phyloP scores from a whole-genome alignment of 2,113 vertebrate genomes.

The Corythornis cristatus region DNA sequence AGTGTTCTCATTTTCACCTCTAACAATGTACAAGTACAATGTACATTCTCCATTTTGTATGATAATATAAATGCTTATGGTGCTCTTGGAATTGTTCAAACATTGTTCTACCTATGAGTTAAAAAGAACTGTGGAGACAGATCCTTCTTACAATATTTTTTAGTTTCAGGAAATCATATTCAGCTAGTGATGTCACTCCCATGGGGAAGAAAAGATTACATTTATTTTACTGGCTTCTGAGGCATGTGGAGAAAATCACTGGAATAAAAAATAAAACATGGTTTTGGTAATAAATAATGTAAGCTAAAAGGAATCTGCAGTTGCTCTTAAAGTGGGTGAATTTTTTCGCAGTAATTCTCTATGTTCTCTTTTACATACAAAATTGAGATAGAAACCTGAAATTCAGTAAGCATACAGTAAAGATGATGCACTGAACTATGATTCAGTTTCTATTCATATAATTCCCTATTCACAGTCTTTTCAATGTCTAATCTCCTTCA shows the following conservation, averaged over 20 bases:
- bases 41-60: background rate
- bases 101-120: background rate
- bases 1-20: background rate
- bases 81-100: background rate
- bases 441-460: background rate
- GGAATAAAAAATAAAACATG: background rate
- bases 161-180: background rate
- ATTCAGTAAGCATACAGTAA: background rate
- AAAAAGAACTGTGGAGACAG: background rate
- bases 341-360: background rate
- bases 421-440: background rate
- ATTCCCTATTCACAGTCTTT: background rate
- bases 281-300: slow-evolving; percentile 12
- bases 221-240: background rate
- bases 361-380: background rate
- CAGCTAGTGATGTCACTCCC: background rate
- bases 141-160: background rate
- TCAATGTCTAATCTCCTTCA: slow-evolving; percentile 27
- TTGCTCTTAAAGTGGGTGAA: background rate
- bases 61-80: background rate
- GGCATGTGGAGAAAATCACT: background rate
- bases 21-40: background rate
- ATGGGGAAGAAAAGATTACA: background rate
- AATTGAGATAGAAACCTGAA: slow-evolving; percentile 21
- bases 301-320: slow-evolving; percentile 1